Conservation (phyloP, 2,113 vertebrate genomes). For the Seriola aureovittata region DNA sequence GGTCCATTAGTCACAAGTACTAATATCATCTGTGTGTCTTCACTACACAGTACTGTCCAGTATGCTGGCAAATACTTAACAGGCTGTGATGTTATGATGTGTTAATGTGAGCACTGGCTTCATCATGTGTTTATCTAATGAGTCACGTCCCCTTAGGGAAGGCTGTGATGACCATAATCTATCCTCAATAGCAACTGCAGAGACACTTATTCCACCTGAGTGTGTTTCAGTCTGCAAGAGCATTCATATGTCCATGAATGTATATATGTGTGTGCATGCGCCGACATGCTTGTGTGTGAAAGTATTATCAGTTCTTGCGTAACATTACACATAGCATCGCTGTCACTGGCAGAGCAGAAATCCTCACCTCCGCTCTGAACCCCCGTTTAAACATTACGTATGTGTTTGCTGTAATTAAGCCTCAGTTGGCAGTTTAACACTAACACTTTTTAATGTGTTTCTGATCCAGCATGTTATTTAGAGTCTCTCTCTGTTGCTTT, state of each 20-base stretch:
- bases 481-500: conserved; percentile 28
- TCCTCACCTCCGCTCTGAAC: conserved; percentile 14
- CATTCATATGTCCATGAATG: not conserved
- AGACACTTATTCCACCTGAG: conserved; percentile 15
- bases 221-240: not conserved
- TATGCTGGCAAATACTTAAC: conserved; percentile 1
- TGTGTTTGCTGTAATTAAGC: conserved; percentile 33
- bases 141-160: conserved; percentile 47
- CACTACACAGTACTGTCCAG: not conserved
- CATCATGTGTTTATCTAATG: conserved; percentile 51
- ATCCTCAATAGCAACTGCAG: conserved; percentile 29
- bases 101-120: conserved; percentile 41
- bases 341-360: conserved; percentile 35
- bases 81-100: conserved; percentile 17
- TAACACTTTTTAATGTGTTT: conserved; percentile 31
- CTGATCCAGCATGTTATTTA: conserved; percentile 28
- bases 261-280: conserved; percentile 4
- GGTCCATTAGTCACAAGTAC: not conserved
- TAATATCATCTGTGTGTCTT: conserved; percentile 6
- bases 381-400: conserved; percentile 20
- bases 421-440: conserved; percentile 25
- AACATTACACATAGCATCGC: conserved; percentile 46
- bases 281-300: not conserved
- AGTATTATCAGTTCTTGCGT: conserved; percentile 49
- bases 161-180: conserved; percentile 44